phyloP scores from a whole-genome alignment of 2,888 invertebrate species.

The Dynastes maya region DNA sequence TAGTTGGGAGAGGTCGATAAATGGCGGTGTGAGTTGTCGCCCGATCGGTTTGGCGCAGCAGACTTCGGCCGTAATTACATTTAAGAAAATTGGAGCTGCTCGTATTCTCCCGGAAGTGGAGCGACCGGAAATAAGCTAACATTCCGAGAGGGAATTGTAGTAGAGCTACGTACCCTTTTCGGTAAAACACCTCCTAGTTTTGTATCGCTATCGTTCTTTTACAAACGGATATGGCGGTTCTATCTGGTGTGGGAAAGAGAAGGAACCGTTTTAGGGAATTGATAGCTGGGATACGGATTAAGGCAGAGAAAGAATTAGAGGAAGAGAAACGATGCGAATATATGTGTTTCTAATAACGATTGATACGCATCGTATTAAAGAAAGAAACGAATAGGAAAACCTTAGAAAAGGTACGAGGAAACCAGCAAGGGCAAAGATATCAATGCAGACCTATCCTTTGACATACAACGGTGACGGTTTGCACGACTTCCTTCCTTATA shows the following conservation, averaged over 20 bases:
- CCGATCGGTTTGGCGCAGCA: constrained; percentile 61
- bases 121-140: constrained; percentile 64
- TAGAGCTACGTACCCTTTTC: background rate
- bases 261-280: background rate
- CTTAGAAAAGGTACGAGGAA: background rate
- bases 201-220: constrained; percentile 58
- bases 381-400: constrained; percentile 8
- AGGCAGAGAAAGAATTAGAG: constrained; percentile 34
- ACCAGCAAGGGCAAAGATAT: constrained; percentile 12
- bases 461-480: constrained; percentile 33
- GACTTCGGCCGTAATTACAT: constrained; percentile 64
- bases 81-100: constrained; percentile 66
- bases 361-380: constrained; percentile 44
- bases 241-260: background rate
- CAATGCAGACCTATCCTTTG: constrained; percentile 9
- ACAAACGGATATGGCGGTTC: constrained; percentile 50
- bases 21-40: constrained; percentile 59
- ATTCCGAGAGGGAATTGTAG: constrained; percentile 60
- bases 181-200: constrained; percentile 56
- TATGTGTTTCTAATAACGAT: constrained; percentile 45
- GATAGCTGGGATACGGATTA: too few species aligned
- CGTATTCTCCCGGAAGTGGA: constrained; percentile 61
- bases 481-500: background rate
- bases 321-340: constrained; percentile 39
- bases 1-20: constrained; percentile 56